These are phyloP conservation scores for Urocitellus parryii DNA, from an alignment of 2,113 vertebrate species.

Conservation along the genomic window DNA sequence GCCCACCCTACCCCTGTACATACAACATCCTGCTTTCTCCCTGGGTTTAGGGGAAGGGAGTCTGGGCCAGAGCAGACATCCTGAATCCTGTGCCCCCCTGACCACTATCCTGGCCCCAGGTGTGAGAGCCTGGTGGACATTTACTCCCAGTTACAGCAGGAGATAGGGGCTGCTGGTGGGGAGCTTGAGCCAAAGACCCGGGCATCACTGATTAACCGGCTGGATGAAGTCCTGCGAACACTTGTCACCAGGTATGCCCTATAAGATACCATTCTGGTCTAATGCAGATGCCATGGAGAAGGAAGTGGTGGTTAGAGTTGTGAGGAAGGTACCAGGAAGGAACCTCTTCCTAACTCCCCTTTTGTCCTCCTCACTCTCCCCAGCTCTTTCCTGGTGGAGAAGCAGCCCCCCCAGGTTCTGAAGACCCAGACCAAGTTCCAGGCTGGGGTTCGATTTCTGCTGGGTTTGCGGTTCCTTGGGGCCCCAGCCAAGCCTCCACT, in stretches of 20 bases:
- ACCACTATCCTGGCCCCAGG: constrained; percentile 82
- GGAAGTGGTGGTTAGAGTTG: background rate
- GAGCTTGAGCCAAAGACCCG: constrained; percentile 87
- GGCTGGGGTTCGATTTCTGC: constrained; percentile 92
- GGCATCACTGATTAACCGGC: constrained; percentile 86
- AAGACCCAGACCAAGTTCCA: constrained; percentile 99
- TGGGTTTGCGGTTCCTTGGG: constrained; percentile 91
- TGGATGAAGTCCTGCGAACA: constrained; percentile 87
- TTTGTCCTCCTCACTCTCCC: background rate
- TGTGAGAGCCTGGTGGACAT: constrained; percentile 93
- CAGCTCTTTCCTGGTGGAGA: constrained; percentile 96
- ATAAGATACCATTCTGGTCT: background rate
- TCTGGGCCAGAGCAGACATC: background rate
- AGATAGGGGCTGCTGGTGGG: constrained; percentile 86
- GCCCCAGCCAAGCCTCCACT: constrained; percentile 90
- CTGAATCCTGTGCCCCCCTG: constrained; percentile 33
- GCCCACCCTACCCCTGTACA: background rate
- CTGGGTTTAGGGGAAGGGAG: background rate
- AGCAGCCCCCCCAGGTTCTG: constrained; percentile 97
- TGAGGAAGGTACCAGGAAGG: too few relatives aligned
- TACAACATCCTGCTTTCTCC: background rate
- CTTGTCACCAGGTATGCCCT: constrained; percentile 93
- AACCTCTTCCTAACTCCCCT: background rate
- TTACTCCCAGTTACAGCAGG: constrained; percentile 92
- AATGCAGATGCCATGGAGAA: background rate